A percentile compares a stretch with the other conserved stretches of the same genome.
These are phyloP conservation scores for Melanargia galathea DNA, from an alignment of 2,888 invertebrate species.

Conservation along the genomic window DNA sequence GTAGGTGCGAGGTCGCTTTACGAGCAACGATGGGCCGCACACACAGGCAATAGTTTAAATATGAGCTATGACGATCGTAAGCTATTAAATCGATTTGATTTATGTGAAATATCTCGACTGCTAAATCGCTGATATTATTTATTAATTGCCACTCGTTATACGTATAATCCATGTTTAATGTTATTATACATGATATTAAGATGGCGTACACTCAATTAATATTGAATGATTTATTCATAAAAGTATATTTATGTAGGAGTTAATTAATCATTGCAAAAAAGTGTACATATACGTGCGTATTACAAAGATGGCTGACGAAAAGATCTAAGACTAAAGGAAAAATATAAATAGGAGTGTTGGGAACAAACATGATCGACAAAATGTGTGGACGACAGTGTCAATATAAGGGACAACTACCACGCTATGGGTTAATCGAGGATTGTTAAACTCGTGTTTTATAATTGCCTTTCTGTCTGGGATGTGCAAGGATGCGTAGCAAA, in stretches of 20 bases:
- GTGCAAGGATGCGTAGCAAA: too few relatives aligned
- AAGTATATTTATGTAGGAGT: background rate
- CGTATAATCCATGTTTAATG: background rate
- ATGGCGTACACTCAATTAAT: conserved; percentile 6
- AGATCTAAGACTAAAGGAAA: background rate
- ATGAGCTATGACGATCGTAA: conserved; percentile 27
- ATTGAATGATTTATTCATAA: background rate
- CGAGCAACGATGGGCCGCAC: conserved; percentile 16
- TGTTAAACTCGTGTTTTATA: too few relatives aligned
- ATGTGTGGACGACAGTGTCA: too few relatives aligned
- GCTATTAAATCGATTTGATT: conserved; percentile 27
- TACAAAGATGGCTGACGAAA: background rate
- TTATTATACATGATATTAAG: background rate
- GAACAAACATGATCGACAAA: too few relatives aligned
- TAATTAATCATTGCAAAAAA: background rate
- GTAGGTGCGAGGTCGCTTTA: conserved; percentile 23
- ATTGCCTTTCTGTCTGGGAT: too few relatives aligned
- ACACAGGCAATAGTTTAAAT: conserved; percentile 21
- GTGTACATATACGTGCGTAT: background rate
- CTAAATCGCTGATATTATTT: conserved; percentile 24
- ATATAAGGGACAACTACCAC: too few relatives aligned
- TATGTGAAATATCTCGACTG: conserved; percentile 23
- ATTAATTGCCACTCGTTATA: conserved; percentile 10
- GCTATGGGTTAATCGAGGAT: too few relatives aligned
- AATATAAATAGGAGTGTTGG: too few relatives aligned